Evolutionary conservation across 2,113 vertebrate species (phyloP).

Genomic region (Psittacula cyanocephala): DNA sequence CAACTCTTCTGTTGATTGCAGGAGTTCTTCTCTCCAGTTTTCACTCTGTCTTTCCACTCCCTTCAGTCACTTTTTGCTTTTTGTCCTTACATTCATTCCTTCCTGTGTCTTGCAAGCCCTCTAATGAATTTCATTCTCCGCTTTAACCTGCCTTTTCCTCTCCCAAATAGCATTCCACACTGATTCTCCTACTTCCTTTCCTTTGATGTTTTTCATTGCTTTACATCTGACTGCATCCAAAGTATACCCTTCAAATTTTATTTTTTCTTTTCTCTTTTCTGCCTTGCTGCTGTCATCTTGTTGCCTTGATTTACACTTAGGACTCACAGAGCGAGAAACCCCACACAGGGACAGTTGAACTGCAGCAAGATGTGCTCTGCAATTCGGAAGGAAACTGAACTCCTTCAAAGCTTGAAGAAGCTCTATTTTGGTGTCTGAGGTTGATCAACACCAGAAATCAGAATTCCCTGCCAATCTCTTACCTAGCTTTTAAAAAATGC

Average conservation of each 20-base stretch:
- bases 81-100: neutral
- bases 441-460: neutral
- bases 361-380: neutral
- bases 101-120: neutral
- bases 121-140: neutral
- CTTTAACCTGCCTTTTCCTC: neutral
- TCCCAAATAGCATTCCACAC: neutral
- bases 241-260: neutral
- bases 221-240: neutral
- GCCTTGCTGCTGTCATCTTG: neutral
- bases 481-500: neutral
- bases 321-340: neutral
- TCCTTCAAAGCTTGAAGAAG: neutral
- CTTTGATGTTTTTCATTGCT: neutral
- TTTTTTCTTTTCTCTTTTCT: neutral
- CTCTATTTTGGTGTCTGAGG: neutral
- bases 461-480: neutral
- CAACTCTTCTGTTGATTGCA: neutral
- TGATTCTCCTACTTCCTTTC: neutral
- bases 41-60: neutral
- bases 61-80: neutral
- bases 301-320: neutral
- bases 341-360: neutral
- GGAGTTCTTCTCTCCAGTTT: neutral
- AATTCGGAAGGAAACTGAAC: neutral